phyloP scores from a whole-genome alignment of 1,140 invertebrate species.

The Drosophila nigrodunni region DNA sequence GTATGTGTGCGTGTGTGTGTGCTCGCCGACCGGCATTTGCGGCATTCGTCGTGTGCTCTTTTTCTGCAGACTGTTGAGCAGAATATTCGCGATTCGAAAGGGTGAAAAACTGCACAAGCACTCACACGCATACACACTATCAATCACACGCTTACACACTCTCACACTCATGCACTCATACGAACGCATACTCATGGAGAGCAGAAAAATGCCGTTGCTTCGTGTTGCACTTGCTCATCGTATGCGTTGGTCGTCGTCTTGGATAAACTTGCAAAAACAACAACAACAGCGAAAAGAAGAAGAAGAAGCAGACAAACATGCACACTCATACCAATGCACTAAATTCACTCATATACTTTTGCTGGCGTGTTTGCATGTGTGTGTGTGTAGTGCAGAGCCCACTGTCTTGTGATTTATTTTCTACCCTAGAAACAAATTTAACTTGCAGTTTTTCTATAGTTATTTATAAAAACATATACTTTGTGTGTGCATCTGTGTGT shows the following conservation, averaged over 20 bases:
- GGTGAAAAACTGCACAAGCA: conserved; percentile 69
- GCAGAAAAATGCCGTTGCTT: conserved; percentile 40
- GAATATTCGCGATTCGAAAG: conserved; percentile 66
- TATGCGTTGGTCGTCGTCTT: conserved; percentile 53
- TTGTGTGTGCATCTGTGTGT: conserved; percentile 10
- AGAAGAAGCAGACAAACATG: conserved; percentile 12
- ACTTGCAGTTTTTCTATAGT: conserved; percentile 66
- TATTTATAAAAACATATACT: conserved; percentile 67
- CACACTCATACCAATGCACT: conserved; percentile 1
- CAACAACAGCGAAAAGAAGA: conserved; percentile 7
- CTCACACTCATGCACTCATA: conserved; percentile 28
- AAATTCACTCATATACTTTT: neutral
- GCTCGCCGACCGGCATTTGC: conserved; percentile 62
- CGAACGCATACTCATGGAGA: conserved; percentile 28
- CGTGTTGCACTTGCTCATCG: conserved; percentile 61
- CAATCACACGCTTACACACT: conserved; percentile 17
- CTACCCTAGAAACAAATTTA: conserved; percentile 78
- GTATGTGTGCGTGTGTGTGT: neutral
- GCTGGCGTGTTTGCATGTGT: neutral
- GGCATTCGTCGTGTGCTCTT: conserved; percentile 57
- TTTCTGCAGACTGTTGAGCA: conserved; percentile 36
- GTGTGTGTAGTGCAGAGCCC: conserved; percentile 2
- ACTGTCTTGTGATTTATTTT: conserved; percentile 72
- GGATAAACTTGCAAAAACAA: conserved; percentile 51
- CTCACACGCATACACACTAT: neutral